Base-by-base conservation (phyloP, 2,888 invertebrate genomes). In the Orthosia gothica region DNA sequence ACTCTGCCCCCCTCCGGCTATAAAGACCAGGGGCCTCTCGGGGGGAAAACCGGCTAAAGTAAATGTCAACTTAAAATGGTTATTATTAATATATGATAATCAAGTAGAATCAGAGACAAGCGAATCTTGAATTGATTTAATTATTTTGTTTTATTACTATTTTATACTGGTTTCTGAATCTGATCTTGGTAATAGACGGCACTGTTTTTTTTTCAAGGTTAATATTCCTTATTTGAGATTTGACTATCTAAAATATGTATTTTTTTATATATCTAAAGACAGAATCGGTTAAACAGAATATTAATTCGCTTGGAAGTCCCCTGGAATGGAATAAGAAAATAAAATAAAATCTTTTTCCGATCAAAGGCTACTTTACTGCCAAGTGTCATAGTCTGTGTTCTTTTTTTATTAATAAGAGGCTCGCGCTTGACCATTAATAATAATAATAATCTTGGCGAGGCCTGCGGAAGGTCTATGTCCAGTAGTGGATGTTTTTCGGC, bases 61-160 rank as follows among this genome's bases (percentile, higher is more conserved):
- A 88, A 89, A 90, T 91, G 90, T 91, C 93, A 89, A 83, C 80
- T 66, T 81, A 78, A 61, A 89, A 83, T 87, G 88, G 92, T 83
- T 80, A 72, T 77, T 88, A 85, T 88, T 90, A 91, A 89, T 89
- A 85, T 92, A 93, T 93, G 93, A 82, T 91, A 93, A 93, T 93
- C 62, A 74, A 73, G 16, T 70, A 70, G 74, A 88, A 91, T 91
- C 89, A 89, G 81, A 91, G 75, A 84, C 89, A 72, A 65, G 79
- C 79, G 73, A 81, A 87, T 83, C 55, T 50, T 40, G 79, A 40
- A 59, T 68, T 78, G 74, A 85, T 82, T 76, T 66, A 74, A 72
- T 80, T 71, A 55, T 75, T 52, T 49, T n/a, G 32, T 61, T 65
- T 58, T 69, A 81, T 62, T 57, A 13, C 11, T 47, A 32, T 50